Evolutionary conservation across 2,888 invertebrate genomes (phyloP).

Genomic region (Hydroisotoma schaefferi): DNA sequence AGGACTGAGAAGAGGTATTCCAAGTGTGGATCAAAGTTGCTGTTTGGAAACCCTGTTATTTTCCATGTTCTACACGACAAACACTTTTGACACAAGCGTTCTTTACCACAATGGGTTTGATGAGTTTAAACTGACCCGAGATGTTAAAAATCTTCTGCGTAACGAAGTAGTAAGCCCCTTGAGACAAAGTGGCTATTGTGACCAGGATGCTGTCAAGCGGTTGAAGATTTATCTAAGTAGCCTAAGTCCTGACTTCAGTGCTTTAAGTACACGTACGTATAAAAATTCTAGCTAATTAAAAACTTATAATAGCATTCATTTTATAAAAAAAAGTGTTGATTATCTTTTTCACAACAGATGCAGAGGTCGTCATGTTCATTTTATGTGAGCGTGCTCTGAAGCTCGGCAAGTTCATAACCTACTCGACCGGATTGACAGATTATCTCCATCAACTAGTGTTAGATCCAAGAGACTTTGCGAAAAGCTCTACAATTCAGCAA

Average conservation of each 20-base stretch:
- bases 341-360: slow-evolving; percentile 20
- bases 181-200: slow-evolving; percentile 24
- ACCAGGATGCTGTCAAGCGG: slow-evolving; percentile 19
- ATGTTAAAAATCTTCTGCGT: slow-evolving; percentile 21
- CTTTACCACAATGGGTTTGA: slow-evolving; percentile 20
- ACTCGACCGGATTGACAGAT: slow-evolving; percentile 32
- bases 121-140: slow-evolving; percentile 21
- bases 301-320: neutral
- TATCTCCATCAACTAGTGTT: slow-evolving; percentile 37
- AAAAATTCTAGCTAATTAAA: neutral
- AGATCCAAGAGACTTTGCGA: slow-evolving; percentile 30
- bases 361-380: slow-evolving; percentile 38
- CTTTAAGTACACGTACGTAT: slow-evolving; percentile 24
- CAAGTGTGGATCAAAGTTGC: slow-evolving; percentile 24
- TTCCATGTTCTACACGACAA: slow-evolving; percentile 37
- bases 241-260: slow-evolving; percentile 31
- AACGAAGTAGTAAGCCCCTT: slow-evolving; percentile 30
- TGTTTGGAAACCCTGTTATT: slow-evolving; percentile 36
- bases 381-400: slow-evolving; percentile 34
- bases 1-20: slow-evolving; percentile 31
- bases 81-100: slow-evolving; percentile 30
- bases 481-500: slow-evolving; percentile 32
- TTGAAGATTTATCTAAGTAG: slow-evolving; percentile 24
- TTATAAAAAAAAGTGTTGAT: neutral
- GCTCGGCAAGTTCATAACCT: slow-evolving; percentile 35